Conservation (phyloP, 2,888 invertebrate genomes). For the Troides aeacus region DNA sequence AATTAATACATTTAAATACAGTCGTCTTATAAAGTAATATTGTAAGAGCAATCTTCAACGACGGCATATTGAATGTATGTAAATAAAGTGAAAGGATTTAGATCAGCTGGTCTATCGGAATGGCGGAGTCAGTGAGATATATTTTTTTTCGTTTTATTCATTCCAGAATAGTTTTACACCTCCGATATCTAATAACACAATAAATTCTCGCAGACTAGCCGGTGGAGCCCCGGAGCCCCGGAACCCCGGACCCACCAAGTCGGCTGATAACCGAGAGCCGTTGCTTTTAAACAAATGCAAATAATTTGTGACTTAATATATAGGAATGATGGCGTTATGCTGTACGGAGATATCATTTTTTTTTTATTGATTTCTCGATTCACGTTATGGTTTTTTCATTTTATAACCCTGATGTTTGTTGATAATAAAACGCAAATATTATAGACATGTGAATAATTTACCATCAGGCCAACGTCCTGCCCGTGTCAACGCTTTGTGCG, state of each 20-base stretch:
- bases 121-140: conserved; percentile 18
- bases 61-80: not conserved
- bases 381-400: no score
- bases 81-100: not conserved
- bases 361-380: not conserved
- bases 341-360: not conserved
- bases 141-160: conserved; percentile 26
- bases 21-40: not conserved
- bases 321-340: conserved; percentile 35
- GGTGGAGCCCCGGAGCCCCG: conserved; percentile 30
- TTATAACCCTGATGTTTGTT: not conserved
- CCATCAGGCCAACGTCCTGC: no score
- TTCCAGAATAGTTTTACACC: conserved; percentile 28
- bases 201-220: conserved; percentile 27
- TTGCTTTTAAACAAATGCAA: conserved; percentile 38
- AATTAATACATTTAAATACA: conserved; percentile 5
- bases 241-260: conserved; percentile 33
- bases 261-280: conserved; percentile 33
- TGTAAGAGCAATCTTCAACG: not conserved
- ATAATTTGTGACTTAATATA: conserved; percentile 38
- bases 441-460: no score
- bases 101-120: conserved; percentile 7
- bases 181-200: conserved; percentile 28
- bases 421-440: not conserved
- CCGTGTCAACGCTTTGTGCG: no score